These are phyloP conservation scores for Bellardia bayeri DNA, from an alignment of 2,888 invertebrate genomes.

Conservation along the genomic window DNA sequence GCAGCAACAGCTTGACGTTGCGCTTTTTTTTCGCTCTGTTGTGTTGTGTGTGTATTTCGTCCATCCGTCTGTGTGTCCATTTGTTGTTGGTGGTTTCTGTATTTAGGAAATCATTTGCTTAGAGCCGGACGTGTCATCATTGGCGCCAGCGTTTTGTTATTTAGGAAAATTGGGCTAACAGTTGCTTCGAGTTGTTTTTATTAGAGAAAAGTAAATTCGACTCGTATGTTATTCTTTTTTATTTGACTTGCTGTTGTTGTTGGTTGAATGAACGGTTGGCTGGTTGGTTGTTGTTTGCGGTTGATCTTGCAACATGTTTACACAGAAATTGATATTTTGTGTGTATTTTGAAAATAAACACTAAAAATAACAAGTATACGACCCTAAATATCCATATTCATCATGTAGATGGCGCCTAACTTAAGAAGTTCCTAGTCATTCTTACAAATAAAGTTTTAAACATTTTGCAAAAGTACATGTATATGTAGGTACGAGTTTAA, in stretches of 20 bases:
- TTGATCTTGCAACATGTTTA: conserved; percentile 78
- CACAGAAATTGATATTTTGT: conserved; percentile 84
- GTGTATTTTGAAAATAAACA: conserved; percentile 81
- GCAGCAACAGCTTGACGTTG: conserved; percentile 68
- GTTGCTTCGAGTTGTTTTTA: conserved; percentile 68
- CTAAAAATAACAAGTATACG: conserved; percentile 47
- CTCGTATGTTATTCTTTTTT: conserved; percentile 33
- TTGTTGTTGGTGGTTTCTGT: conserved; percentile 64
- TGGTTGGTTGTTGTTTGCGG: conserved; percentile 58
- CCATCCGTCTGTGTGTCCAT: conserved; percentile 34
- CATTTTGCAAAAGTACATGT: conserved; percentile 26
- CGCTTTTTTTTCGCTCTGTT: conserved; percentile 64
- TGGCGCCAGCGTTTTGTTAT: conserved; percentile 79
- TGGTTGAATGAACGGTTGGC: conserved; percentile 56
- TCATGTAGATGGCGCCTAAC: conserved; percentile 64
- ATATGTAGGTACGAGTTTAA: not conserved
- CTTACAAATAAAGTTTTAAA: conserved; percentile 11
- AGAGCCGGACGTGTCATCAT: conserved; percentile 81
- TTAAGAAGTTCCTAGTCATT: conserved; percentile 55
- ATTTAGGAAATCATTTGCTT: conserved; percentile 66
- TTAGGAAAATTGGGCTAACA: conserved; percentile 71
- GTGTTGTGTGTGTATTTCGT: conserved; percentile 17
- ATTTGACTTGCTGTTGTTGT: conserved; percentile 26
- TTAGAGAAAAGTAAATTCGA: conserved; percentile 56
- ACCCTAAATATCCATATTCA: conserved; percentile 40